Base-by-base conservation (phyloP, 2,888 invertebrate genomes). In the Villa cingulata region DNA sequence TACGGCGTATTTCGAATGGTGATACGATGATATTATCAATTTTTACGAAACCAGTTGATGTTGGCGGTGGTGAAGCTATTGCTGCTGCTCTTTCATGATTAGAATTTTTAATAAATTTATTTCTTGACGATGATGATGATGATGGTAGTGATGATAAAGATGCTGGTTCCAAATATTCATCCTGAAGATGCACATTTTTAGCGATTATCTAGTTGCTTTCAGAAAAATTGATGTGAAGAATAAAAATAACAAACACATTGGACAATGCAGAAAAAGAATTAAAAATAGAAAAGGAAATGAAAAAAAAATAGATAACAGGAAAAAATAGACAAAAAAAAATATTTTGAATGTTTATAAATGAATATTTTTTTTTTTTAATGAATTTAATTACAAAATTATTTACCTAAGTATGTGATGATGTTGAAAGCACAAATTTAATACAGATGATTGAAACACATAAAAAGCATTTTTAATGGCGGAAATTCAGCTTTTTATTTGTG, bases 1-100 rank as follows among this genome's bases (percentile, higher is more conserved):
- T 57, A 42, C 49, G 46, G 49, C 53, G 58, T 29, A 55, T 53
- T 32, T 58, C 56, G 53, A 63, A 60, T 37, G 58, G 58, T 48
- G 54, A 51, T 5, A 61, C 52, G 42, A 51, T 48, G 38, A 59
- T 51, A 53, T 58, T 49, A 41, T 53, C 57, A 49, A 58, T 58
- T 52, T 54, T 48, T n/a, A n/a, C n/a, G n/a, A n/a, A 43, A 51
- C 51, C 44, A 43, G 41, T 5, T 34, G 43, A 18, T 45, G 38
- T 48, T 54, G 51, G 46, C 50, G 48, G 20, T 16, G 34, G 18
- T 32, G 36, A 9, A 45, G 43, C 51, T n/a, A n/a, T n/a, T n/a
- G n/a, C n/a, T n/a, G n/a, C n/a, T n/a, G n/a, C n/a, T n/a, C n/a
- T n/a, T n/a, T n/a, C n/a, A n/a, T n/a, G n/a, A 47, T 49, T 55